A percentile compares a stretch with the other conserved stretches of the same genome.
phyloP scores from a whole-genome alignment of 2,113 vertebrate species.

The Glaucomys volans region DNA sequence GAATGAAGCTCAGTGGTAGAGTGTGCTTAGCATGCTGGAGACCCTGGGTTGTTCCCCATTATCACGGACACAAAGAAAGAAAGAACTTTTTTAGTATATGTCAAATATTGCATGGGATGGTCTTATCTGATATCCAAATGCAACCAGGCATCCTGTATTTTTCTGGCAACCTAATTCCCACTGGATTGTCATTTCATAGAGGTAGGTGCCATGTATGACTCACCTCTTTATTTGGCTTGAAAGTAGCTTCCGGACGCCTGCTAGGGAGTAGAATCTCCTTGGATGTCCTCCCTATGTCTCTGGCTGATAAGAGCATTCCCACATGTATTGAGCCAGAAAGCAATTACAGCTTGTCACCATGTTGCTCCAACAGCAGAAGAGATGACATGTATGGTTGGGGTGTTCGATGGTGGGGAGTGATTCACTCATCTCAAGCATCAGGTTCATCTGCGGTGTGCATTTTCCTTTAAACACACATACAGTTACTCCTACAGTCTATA shows the following conservation, averaged over 20 bases:
- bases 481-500: not conserved
- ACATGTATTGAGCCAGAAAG: not conserved
- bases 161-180: not conserved
- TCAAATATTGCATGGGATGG: not conserved
- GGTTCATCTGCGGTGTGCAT: not conserved
- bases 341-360: not conserved
- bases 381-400: not conserved
- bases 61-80: not conserved
- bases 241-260: not conserved
- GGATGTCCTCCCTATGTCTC: not conserved
- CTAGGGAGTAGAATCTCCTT: not conserved
- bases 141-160: not conserved
- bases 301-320: not conserved
- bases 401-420: not conserved
- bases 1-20: not conserved
- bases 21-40: too few species aligned
- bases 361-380: not conserved
- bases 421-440: not conserved
- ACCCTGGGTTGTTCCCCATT: too few species aligned
- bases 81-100: not conserved
- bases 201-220: not conserved
- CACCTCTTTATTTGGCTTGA: not conserved
- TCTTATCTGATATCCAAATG: not conserved
- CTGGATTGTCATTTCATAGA: not conserved
- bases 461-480: not conserved